Base-by-base conservation (phyloP, 2,113 vertebrate genomes). In the Trichomycterus rosablanca region DNA sequence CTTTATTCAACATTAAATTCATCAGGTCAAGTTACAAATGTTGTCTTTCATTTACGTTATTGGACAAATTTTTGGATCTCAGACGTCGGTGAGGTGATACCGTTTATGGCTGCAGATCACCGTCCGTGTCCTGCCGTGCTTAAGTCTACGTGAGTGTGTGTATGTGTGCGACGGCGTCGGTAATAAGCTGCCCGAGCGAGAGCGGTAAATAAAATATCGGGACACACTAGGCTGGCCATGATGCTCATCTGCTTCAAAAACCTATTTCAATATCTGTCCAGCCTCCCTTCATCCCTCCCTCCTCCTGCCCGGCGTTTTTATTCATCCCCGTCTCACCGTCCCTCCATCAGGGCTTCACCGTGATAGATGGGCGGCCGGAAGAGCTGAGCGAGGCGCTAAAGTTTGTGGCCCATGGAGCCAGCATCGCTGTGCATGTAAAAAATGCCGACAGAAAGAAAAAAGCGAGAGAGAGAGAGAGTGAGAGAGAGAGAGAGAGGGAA, bases 401-500 rank as follows among this genome's bases (percentile, higher is more conserved):
- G 78, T 87, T 87, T 85, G 84, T 84, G 81, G 81, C 70, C 85
- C 81, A 63, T 84, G 70, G 52, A 77, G 80, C 73, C 45, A 78
- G 77, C 79, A 78, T 20, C 14, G 70, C 75, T 74, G 66, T 44
- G 80, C 74, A 84, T 83, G 79, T 79, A 84, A 80, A 84, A 83
- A 52, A 49, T 20, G 15, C 76, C 75, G 16, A 62, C 34, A 60
- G 39, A 55, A 44, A 15, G 39, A 45, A 22, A 34, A 39, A 14
- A 22, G 44, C 51, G 39, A 24, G 60, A 59, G 59, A 52, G 46
- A 48, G 44, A 43, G 19, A 15, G 24, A 42, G 67, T 22, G 52
- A 20, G 12, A 15, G 52, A 14, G 62, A 80, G 39, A 49, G 44
- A 7, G 35, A 34, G 42, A 54, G 35, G 49, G 50, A 54, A 43